Percentiles rank a stretch among this genome's conserved stretches.
Evolutionary conservation across 2,888 invertebrate genomes (phyloP).

Genomic region (Himalopsyche japonica): DNA sequence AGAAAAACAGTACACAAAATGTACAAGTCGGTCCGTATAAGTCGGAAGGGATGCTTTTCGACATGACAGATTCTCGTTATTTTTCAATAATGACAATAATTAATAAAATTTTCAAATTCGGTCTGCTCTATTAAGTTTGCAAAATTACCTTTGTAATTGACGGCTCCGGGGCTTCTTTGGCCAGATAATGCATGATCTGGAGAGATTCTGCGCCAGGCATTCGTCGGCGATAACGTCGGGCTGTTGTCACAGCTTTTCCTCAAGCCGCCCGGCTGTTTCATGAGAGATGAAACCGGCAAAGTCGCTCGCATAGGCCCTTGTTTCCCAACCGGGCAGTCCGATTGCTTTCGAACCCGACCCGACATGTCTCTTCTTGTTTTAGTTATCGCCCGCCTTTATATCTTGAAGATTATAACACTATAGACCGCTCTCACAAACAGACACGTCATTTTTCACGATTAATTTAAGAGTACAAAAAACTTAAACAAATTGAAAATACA

Average conservation of each 20-base stretch:
- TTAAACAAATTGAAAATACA: constrained; percentile 11
- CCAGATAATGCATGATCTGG: constrained; percentile 72
- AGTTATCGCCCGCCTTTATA: constrained; percentile 12
- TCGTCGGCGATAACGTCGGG: constrained; percentile 69
- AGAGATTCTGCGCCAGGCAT: constrained; percentile 69
- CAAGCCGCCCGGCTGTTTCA: constrained; percentile 66
- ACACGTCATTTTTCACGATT: constrained; percentile 22
- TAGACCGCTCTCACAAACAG: constrained; percentile 16
- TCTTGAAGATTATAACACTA: constrained; percentile 13
- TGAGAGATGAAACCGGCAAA: constrained; percentile 73
- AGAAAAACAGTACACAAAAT: background rate
- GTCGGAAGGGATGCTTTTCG: background rate
- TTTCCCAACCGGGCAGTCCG: constrained; percentile 64
- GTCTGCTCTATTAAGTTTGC: background rate
- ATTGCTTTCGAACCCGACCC: constrained; percentile 68
- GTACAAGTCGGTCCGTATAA: background rate
- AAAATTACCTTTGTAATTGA: constrained; percentile 69
- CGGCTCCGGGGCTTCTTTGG: constrained; percentile 73
- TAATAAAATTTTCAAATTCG: constrained; percentile 14
- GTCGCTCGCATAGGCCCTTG: constrained; percentile 77
- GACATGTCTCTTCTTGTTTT: constrained; percentile 52
- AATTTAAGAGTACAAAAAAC: constrained; percentile 14
- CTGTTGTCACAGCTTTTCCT: constrained; percentile 66
- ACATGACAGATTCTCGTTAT: background rate
- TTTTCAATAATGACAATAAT: background rate